phyloP scores from a whole-genome alignment of 2,888 invertebrate species.

The Gymnosoma rotundatum region DNA sequence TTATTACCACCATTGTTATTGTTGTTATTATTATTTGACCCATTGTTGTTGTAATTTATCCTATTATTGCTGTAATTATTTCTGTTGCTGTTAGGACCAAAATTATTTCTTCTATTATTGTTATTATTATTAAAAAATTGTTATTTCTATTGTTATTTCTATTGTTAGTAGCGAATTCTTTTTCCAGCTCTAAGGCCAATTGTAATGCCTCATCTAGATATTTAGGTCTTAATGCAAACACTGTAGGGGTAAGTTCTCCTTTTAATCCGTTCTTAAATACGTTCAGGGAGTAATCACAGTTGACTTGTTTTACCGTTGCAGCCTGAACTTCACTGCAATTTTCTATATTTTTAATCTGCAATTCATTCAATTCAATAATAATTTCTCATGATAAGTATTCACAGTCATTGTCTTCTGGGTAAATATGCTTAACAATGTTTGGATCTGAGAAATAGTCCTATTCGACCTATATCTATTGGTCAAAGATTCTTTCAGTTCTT shows the following conservation, averaged over 20 bases:
- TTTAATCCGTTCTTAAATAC: constrained; percentile 2
- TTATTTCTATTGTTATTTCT: not conserved
- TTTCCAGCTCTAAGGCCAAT: constrained; percentile 7
- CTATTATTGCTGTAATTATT: too few relatives aligned
- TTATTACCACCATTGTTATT: too few relatives aligned
- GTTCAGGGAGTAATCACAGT: constrained; percentile 1
- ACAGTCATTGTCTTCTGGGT: too few relatives aligned
- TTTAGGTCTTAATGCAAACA: constrained; percentile 15
- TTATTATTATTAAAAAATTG: too few relatives aligned
- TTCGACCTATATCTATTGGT: not conserved
- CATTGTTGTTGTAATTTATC: too few relatives aligned
- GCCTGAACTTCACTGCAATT: not conserved
- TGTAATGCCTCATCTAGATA: constrained; percentile 8
- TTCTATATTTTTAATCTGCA: constrained; percentile 12
- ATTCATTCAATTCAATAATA: constrained; percentile 13
- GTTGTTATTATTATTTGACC: too few relatives aligned
- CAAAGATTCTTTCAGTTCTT: not conserved
- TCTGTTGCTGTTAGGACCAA: too few relatives aligned
- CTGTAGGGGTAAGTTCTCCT: not conserved
- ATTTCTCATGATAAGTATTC: constrained; percentile 4
- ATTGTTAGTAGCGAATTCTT: constrained; percentile 1
- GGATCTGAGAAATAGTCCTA: not conserved
- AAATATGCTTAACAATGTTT: not conserved
- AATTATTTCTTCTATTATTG: too few relatives aligned
- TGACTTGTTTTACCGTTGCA: not conserved